These are phyloP conservation scores for Andrena praecox DNA, from an alignment of 2,888 invertebrate species.

Conservation along the genomic window DNA sequence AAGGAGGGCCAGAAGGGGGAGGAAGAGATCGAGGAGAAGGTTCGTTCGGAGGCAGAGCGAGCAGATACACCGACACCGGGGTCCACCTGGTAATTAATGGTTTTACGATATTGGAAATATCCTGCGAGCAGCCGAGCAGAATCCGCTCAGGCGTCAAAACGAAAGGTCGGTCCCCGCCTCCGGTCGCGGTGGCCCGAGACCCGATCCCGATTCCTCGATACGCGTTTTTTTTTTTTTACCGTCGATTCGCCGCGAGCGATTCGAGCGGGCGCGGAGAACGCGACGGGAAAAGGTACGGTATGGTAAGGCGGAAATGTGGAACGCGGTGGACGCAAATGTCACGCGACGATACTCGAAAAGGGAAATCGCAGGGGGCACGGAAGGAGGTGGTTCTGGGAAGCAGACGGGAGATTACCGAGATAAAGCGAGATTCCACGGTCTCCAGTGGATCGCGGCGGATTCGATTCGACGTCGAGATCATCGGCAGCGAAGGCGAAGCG, in stretches of 20 bases:
- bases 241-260: constrained; percentile 11
- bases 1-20: constrained; percentile 45
- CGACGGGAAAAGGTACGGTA: neutral
- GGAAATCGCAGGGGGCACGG: constrained; percentile 13
- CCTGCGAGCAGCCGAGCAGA: constrained; percentile 72
- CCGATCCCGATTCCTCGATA: constrained; percentile 40
- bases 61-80: constrained; percentile 66
- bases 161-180: constrained; percentile 52
- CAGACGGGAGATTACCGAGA: constrained; percentile 10
- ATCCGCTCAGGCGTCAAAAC: constrained; percentile 67
- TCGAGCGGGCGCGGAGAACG: neutral
- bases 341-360: neutral
- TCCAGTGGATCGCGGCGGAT: constrained; percentile 20
- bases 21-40: constrained; percentile 31
- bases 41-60: constrained; percentile 66
- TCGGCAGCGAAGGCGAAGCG: constrained; percentile 43
- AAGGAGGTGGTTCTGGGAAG: neutral
- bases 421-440: neutral
- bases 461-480: constrained; percentile 52
- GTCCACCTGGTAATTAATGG: constrained; percentile 78
- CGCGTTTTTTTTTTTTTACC: constrained; percentile 51
- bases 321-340: neutral
- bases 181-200: constrained; percentile 26
- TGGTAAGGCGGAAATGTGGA: too few species aligned
- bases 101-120: constrained; percentile 81